Evolutionary conservation across 2,797 vertebrate species (phyloP), one percentile per base, ranked within the genome.

Genomic region (Semotilus atromaculatus): DNA sequence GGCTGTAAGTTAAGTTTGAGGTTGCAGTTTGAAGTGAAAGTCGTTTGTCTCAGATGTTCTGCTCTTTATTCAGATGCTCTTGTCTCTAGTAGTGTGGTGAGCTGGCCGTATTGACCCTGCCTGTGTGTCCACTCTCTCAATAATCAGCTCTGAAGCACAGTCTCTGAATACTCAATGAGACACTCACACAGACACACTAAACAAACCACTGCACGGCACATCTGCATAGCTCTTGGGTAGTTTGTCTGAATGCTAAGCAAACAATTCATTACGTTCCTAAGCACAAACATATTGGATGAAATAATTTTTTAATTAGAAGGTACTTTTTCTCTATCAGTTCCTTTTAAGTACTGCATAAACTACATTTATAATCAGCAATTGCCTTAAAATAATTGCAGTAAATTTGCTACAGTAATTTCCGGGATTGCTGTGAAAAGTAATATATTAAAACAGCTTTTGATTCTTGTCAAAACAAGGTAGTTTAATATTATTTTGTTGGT

Each of bases 11-110:
- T 67, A 51, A 68, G 86, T 88, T 88, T 87, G 68, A 76, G 34
- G 53, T 90, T 3, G 14, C 67, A 68, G 86, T 88, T 88, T 87
- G 74, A 76, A 53, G 53, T 90, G 90, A 90, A 87, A 91, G 92
- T 81, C 92, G 86, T 89, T 87, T 82, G 80, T 67, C 9, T 92
- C 90, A 76, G 87, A 94, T 93, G 92, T 85, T 23, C 88, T 51
- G 89, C 91, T 94, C 93, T 92, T 93, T 92, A 92, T 93, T 92
- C 93, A 94, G 94, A 94, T 91, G 92, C 92, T 93, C 90, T 78
- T 91, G 90, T 90, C 93, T 94, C 92, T 94, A 94, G 93, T 94
- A 93, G 92, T 90, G 91, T 83, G 89, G 83, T 89, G 90, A 92
- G 90, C 90, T 74, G 90, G 82, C 88, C 90, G 92, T 93, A 93